Percentiles rank a stretch among this genome's conserved stretches.
Conservation (phyloP, 2,888 invertebrate genomes). For the Rutpela maculata region DNA sequence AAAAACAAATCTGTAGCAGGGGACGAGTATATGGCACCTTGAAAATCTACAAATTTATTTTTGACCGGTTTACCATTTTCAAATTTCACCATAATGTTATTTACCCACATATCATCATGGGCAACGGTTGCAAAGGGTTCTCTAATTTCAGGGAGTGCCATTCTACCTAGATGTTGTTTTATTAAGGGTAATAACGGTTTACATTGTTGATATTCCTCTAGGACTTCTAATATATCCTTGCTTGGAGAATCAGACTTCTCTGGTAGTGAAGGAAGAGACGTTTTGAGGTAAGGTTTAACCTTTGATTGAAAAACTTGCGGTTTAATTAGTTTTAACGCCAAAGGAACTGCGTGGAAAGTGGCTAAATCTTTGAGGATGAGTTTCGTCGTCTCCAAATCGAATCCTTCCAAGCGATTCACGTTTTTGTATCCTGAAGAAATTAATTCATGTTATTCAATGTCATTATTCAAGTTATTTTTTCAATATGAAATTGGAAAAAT, state of each 20-base stretch:
- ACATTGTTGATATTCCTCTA: constrained; percentile 21
- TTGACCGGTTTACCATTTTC: constrained; percentile 61
- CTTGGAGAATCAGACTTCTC: background rate
- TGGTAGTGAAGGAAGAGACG: background rate
- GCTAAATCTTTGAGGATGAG: constrained; percentile 74
- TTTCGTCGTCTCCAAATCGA: constrained; percentile 74
- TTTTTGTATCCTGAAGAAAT: constrained; percentile 72
- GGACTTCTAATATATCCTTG: constrained; percentile 22
- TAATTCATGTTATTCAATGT: too few relatives aligned
- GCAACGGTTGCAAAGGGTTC: constrained; percentile 74
- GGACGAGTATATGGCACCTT: constrained; percentile 75
- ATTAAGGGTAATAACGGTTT: background rate
- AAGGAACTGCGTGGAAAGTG: constrained; percentile 76
- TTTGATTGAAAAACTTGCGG: constrained; percentile 70
- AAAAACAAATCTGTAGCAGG: constrained; percentile 76
- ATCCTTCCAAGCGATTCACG: constrained; percentile 73
- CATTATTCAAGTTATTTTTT: too few relatives aligned
- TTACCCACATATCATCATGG: constrained; percentile 78
- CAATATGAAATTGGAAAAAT: too few relatives aligned
- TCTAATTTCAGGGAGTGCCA: constrained; percentile 26
- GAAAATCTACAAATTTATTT: constrained; percentile 77
- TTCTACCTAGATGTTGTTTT: background rate
- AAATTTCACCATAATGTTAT: constrained; percentile 76
- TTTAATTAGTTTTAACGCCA: constrained; percentile 74
- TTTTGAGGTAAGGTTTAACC: constrained; percentile 68